Base-by-base conservation (phyloP, 2,888 invertebrate genomes). In the Tubulanus polymorphus region DNA sequence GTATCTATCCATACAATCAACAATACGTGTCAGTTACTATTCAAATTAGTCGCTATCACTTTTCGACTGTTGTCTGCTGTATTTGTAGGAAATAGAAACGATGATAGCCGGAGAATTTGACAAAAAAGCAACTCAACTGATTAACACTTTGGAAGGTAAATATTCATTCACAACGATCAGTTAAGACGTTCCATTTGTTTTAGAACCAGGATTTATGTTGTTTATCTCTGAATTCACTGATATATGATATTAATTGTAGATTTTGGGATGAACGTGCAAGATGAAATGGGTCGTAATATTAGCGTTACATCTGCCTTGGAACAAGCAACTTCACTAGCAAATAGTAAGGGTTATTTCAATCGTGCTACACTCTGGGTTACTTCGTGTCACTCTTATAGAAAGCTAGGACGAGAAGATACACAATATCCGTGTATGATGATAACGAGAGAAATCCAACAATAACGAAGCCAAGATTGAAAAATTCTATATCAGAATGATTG, bases 11-110 rank as follows among this genome's bases (percentile, higher is more conserved):
- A 27, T 18, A 27, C 30, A 29, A 41, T 41, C 41, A 41, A 15
- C 35, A 32, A n/a, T 12, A 10, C 20, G 18, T 26, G 28, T 2
- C 15, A 8, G 20, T 10, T 23, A 18, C 15, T 37, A 26, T 1
- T n/a, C n/a, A n/a, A n/a, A n/a, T n/a, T n/a, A n/a, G 26, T n/a
- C 18, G 27, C 15, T 23, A 25, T 51, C n/a, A n/a, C n/a, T n/a
- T 15, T 41, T 3, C 1, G 1, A n/a, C 28, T 27, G 25, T 18
- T 5, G 18, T 23, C 37, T 52, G 6, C 20, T 41, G 1, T 3
- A 49, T 18, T 58, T 47, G 25, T 48, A 60, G 60, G 57, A 57
- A 45, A 30, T 60, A 35, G 26, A 57, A 46, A 23, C 25, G 15
- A 48, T 48, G 10, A 46, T 55, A 12, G 29, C 58, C 15, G 29